Evolutionary conservation across 2,888 invertebrate genomes (phyloP).

Genomic region (Pammene aurita): DNA sequence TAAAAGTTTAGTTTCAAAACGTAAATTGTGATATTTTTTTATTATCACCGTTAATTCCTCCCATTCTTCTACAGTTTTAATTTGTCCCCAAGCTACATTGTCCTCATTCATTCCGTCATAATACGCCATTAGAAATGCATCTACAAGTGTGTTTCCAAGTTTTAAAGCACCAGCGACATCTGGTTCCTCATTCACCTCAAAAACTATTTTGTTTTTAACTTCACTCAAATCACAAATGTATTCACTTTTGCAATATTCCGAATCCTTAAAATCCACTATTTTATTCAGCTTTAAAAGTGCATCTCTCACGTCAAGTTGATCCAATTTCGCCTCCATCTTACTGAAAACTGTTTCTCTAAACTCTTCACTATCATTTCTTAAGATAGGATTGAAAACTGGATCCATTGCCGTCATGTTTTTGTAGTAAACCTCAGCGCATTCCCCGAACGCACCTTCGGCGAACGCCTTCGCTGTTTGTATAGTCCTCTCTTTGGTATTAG

Average conservation of each 20-base stretch:
- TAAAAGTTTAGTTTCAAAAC: slow-evolving; percentile 59
- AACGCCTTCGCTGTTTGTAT: slow-evolving; percentile 63
- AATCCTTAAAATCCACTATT: slow-evolving; percentile 61
- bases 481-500: slow-evolving; percentile 67
- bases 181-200: slow-evolving; percentile 58
- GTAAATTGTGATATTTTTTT: slow-evolving; percentile 58
- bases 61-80: slow-evolving; percentile 57
- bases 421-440: slow-evolving; percentile 58
- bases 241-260: slow-evolving; percentile 56
- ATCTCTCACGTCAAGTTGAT: slow-evolving; percentile 51
- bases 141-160: slow-evolving; percentile 58
- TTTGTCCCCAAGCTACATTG: slow-evolving; percentile 68
- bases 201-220: slow-evolving; percentile 51
- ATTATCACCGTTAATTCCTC: slow-evolving; percentile 54
- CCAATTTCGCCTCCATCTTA: slow-evolving; percentile 60
- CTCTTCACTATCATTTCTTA: slow-evolving; percentile 53
- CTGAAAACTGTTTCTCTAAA: slow-evolving; percentile 50
- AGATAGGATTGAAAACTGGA: slow-evolving; percentile 60
- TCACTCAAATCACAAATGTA: slow-evolving; percentile 58
- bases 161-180: slow-evolving; percentile 60
- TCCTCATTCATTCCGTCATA: slow-evolving; percentile 62
- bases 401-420: slow-evolving; percentile 54
- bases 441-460: slow-evolving; percentile 58
- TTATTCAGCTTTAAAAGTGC: slow-evolving; percentile 55
- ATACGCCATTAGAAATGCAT: slow-evolving; percentile 69